Evolutionary conservation across 2,797 vertebrate genomes (phyloP), one percentile per base, ranked within the genome.

Genomic region (Myripristis murdjan): DNA sequence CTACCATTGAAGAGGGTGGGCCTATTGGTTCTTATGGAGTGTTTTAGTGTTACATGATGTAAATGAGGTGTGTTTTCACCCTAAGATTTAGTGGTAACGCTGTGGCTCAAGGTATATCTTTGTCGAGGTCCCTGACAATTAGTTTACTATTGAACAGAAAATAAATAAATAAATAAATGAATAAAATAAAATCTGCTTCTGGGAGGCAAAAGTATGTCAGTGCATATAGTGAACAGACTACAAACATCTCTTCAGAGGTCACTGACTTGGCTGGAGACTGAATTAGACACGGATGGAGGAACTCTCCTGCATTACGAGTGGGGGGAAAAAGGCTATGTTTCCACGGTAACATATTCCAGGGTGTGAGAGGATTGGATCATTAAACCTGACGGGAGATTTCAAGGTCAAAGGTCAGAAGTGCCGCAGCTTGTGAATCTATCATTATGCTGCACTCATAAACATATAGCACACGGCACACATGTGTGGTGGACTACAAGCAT

Each of bases 331-430:
- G 59, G 41, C 62, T 71, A 83, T 68, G 88, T 92, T 89, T 90
- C 90, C 82, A 92, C 82, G 72, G 88, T 78, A 90, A 93, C 90
- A 83, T 89, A 88, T 90, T 89, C 82, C 77, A 65, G 77, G 73
- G 81, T 86, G 84, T 70, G 78, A 82, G 84, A 75, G 73, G 73
- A 86, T 73, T 79, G 87, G 89, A 87, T 93, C 91, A 93, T 93
- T 92, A 93, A 91, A 87, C 85, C 85, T 75, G 81, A 87, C 87
- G 79, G 77, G 83, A 91, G 80, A 88, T 82, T 82, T 89, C 59
- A 82, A 83, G 92, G 92, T 94, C 90, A 92, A 82, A 83, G 92
- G 87, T 93, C 82, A 82, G 77, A 80, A 81, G 85, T 64, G 49
- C 81, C 28, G 26, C 80, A 73, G 69, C 77, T 60, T 81, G 82